Evolutionary conservation across 53 echinoderm and acorn worm species (phyloP), one percentile per base, ranked within the genome.

Genomic region (Henricia sp.): DNA sequence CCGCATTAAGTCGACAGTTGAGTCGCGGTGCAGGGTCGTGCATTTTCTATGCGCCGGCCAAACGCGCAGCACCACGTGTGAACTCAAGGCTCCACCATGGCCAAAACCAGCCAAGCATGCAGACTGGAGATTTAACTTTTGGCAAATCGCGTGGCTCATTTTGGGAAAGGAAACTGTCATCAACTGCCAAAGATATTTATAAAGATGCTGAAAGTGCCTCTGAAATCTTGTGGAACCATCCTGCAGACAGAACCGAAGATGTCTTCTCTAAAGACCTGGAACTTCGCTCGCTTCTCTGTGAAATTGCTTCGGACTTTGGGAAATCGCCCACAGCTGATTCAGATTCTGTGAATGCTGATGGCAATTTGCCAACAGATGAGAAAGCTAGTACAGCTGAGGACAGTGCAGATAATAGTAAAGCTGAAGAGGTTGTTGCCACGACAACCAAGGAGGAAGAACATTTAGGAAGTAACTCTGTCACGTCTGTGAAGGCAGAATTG

Each of bases 231-330:
- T 95, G 95, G 95, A 78, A 57, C 34, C 91, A 92, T 48, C 95
- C 95, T 8, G 78, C 70, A 30, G 30, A 64, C 24, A 38, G 93
- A 50, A 21, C 53, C 33, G 42, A 88, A 88, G 88, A 86, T 17
- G 48, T 19, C 0, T 28, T 82, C 26, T 23, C 69, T 11, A 60
- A 69, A 59, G 95, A 95, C 52, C 72, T 88, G 9, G 93, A 91
- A 43, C 59, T 95, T 37, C 93, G 84, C 53, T 85, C 82, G 2
- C 70, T 95, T 24, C 64, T 95, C 36, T 84, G 87, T 20, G 93
- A 95, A 41, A 72, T 95, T 28, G 95, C 91, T n/a, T 58, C 93
- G 9, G 95, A 95, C 25, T 95, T 95, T 88, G 93, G 90, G 11
- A 78, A 89, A 54, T 83, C 33, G 14, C 1, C 33, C 13, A n/a